These are phyloP conservation scores for Chelmon rostratus DNA, from an alignment of 2,797 vertebrate genomes.

Conservation along the genomic window DNA sequence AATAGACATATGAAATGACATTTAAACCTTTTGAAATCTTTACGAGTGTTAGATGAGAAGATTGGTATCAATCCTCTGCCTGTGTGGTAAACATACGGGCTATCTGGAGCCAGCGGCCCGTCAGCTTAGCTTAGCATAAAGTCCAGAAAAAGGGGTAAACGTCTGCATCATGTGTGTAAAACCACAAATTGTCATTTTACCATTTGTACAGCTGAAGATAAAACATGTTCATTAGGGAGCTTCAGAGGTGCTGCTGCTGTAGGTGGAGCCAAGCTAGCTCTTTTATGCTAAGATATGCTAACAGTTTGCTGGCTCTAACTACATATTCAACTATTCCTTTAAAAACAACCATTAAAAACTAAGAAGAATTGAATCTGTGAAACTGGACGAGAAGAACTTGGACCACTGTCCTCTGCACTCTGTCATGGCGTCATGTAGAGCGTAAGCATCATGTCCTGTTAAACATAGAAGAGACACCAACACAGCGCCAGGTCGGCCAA, in stretches of 20 bases:
- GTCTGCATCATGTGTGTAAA: not conserved
- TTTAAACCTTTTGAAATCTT: too few species aligned
- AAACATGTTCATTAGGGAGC: not conserved
- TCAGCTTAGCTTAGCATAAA: not conserved
- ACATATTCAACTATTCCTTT: not conserved
- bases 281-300: not conserved
- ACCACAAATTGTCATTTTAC: not conserved
- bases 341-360: too few species aligned
- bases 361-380: too few species aligned
- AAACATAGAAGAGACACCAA: not conserved
- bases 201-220: not conserved
- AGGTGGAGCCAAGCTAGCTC: not conserved
- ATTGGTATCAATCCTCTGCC: not conserved
- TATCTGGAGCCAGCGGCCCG: not conserved
- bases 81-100: not conserved
- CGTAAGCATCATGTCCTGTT: not conserved
- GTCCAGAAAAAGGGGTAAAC: not conserved
- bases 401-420: not conserved
- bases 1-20: too few species aligned
- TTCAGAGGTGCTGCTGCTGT: not conserved
- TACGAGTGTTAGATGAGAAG: not conserved
- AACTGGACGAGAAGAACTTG: too few species aligned
- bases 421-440: not conserved
- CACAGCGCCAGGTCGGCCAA: conserved; percentile 19
- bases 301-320: not conserved